Evolutionary conservation across 2,797 vertebrate genomes (phyloP), one percentile per base, ranked within the genome.

Genomic region (Mergus octosetaceus): DNA sequence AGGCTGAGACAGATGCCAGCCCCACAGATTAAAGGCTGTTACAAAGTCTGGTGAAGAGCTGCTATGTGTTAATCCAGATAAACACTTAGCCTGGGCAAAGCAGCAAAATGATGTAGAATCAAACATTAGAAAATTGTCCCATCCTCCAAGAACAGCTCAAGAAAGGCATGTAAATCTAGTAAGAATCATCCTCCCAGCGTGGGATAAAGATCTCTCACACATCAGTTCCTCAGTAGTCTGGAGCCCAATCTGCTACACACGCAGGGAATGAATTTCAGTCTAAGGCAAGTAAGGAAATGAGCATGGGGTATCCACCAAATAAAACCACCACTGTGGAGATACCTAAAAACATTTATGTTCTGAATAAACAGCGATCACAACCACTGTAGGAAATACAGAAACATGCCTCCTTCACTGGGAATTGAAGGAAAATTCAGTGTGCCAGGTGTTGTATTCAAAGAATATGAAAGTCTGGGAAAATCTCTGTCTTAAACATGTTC

Each of bases 211-310:
- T 5, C 82, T 9, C 51, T 17, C 16, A 28, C 66, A 49, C 21
- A 36, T 49, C 36, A 25, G 25, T 64, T 64, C 36, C 19, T 64
- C 36, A 39, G 10, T 18, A 41, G 38, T 27, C 25, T 19, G 49
- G 47, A 51, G 66, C 3, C 41, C 66, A 21, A 28, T 10, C 47
- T 3, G 51, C 61, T 4, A 1, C 39, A 8, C 32, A 1, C 5
- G 4, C 17, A 2, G 36, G 71, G 43, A 70, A 34, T 36, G 9
- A 24, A 4, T 8, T 27, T 27, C 41, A 5, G 32, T 1, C 45
- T 8, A 4, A 12, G 24, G 4, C 45, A 11, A 6, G 12, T 18
- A 24, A n/a, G 20, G 10, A 28, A 53, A 27, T 0, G 9, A 3
- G 17, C 39, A 1, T 1, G 28, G 54, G 25, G 7, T 10, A 41